These are phyloP conservation scores for Lysandra bellargus DNA, from an alignment of 2,888 invertebrate genomes.

Conservation along the genomic window DNA sequence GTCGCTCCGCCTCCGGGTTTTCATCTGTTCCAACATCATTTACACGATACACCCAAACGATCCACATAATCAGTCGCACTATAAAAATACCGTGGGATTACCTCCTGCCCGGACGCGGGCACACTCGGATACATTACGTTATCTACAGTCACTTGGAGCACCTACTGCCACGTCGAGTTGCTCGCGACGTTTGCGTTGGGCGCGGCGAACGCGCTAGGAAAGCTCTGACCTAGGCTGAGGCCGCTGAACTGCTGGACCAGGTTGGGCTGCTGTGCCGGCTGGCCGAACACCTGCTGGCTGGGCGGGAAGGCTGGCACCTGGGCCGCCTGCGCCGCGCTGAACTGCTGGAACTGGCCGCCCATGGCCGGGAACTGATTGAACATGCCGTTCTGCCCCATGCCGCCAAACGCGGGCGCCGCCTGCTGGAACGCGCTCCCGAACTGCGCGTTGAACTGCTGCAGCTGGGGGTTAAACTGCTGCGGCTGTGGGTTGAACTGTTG, in stretches of 20 bases:
- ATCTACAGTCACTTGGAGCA: slow-evolving; percentile 36
- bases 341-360: slow-evolving; percentile 56
- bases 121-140: slow-evolving; percentile 31
- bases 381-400: slow-evolving; percentile 47
- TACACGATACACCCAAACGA: background rate
- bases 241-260: slow-evolving; percentile 66
- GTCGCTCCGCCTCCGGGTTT: background rate
- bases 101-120: slow-evolving; percentile 19
- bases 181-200: slow-evolving; percentile 68
- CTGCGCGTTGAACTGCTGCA: slow-evolving; percentile 21
- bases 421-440: slow-evolving; percentile 43
- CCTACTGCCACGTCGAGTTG: slow-evolving; percentile 71
- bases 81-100: slow-evolving; percentile 19
- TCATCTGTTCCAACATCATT: background rate
- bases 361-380: slow-evolving; percentile 63
- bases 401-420: slow-evolving; percentile 41
- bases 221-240: slow-evolving; percentile 66
- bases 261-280: slow-evolving; percentile 42
- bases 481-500: slow-evolving; percentile 53
- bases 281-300: slow-evolving; percentile 46
- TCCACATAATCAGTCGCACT: slow-evolving; percentile 13
- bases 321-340: slow-evolving; percentile 44
- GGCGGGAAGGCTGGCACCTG: slow-evolving; percentile 52
- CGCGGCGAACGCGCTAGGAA: slow-evolving; percentile 64
- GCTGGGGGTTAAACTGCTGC: slow-evolving; percentile 38